These are phyloP conservation scores for Onthophagus sagittarius DNA, from an alignment of 2,888 invertebrate genomes.

Conservation along the genomic window DNA sequence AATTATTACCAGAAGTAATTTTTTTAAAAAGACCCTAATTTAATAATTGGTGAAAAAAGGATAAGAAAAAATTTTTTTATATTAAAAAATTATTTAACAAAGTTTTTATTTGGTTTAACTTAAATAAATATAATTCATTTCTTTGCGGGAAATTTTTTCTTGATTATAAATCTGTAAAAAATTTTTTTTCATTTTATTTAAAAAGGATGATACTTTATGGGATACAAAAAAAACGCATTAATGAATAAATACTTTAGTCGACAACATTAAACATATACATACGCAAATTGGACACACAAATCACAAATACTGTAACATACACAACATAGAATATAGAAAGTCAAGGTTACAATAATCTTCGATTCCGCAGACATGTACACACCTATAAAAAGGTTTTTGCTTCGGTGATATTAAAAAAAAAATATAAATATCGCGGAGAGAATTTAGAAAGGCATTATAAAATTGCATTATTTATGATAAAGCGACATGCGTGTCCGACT, in stretches of 20 bases:
- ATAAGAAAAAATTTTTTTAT: too few species aligned
- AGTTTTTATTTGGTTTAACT: too few species aligned
- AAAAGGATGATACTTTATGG: too few species aligned
- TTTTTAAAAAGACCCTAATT: too few species aligned
- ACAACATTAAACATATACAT: neutral
- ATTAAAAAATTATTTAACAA: too few species aligned
- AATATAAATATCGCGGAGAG: neutral
- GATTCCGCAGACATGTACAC: neutral
- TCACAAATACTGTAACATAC: neutral
- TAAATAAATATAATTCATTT: too few species aligned
- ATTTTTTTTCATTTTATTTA: too few species aligned
- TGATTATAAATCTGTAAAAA: too few species aligned
- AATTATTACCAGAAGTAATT: too few species aligned
- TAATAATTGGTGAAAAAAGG: too few species aligned
- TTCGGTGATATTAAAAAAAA: neutral
- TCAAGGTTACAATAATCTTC: neutral
- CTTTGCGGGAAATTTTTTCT: too few species aligned
- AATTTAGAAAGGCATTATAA: neutral
- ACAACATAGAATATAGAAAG: neutral
- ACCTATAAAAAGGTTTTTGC: neutral
- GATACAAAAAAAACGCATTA: neutral
- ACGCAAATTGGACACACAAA: neutral
- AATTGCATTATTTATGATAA: neutral
- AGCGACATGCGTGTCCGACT: neutral
- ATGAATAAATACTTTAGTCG: neutral